Base-by-base conservation (phyloP, 2,113 vertebrate genomes). In the Channa maculata region DNA sequence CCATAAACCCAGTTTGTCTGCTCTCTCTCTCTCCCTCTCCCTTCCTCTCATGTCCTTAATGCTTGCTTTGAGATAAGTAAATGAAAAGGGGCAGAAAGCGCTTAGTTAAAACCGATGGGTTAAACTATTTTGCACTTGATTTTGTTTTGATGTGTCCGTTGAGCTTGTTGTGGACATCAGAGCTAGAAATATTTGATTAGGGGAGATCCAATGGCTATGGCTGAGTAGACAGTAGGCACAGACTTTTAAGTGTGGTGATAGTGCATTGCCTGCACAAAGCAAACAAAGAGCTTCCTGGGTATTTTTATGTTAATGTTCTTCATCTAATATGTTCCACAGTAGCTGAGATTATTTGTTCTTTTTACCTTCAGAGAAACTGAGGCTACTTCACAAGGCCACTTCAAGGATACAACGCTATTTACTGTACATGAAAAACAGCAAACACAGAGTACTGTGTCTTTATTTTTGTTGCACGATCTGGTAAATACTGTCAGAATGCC, bases 311-410 rank as follows among this genome's bases (percentile, higher is more conserved):
- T 41, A 6, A 46, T 70, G 53, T 12, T 53, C 49, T 69, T 67
- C 9, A 51, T 65, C 13, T 57, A 37, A 41, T 13, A n/a, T 39
- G 33, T 38, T 49, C 8, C 46, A 77, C 55, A 39, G n/a, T 48
- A 48, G 43, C 62, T 45, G 46, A 70, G 45, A 75, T 49, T 64
- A 59, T 39, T 38, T 66, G 9, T 36, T 13, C 50, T 50, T 53
- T 33, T 53, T 66, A 12, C 8, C 55, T 39, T 15, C 14, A 9
- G 48, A 69, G 43, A 72, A 55, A 68, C 41, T 44, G 63, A 76
- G 51, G 63, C 44, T 46, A 49, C 70, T 45, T 73, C 77, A 44
- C 60, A 37, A 76, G 88, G 84, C 79, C 85, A 86, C 89, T 87
- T 91, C 83, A 49, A 37, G 83, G 77, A 59, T 71, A 55, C 69